These are phyloP conservation scores for Pachycephala philippinensis DNA, from an alignment of 2,113 vertebrate species.

Conservation along the genomic window DNA sequence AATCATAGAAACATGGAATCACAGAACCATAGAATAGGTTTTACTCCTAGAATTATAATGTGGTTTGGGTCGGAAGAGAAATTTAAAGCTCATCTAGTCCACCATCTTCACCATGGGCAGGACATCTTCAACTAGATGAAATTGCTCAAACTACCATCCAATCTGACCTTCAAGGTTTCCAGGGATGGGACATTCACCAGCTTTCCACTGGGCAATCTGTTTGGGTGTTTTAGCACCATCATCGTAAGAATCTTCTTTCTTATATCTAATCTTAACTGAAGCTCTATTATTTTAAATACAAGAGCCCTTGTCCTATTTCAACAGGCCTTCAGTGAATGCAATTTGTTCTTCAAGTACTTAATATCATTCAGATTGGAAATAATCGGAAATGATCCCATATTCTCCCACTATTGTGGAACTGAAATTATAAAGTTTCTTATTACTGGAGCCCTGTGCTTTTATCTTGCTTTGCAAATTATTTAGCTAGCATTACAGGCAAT, in stretches of 20 bases:
- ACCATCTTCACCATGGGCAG: neutral
- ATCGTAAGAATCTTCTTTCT: neutral
- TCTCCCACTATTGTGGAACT: neutral
- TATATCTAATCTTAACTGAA: neutral
- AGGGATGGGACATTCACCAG: no score
- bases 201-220: neutral
- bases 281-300: neutral
- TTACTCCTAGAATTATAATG: neutral
- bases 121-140: neutral
- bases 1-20: neutral
- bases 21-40: neutral
- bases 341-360: neutral
- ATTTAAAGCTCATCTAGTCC: neutral
- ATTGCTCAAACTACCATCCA: neutral
- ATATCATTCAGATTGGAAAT: neutral
- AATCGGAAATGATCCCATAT: neutral
- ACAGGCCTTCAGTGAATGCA: neutral
- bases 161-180: neutral
- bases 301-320: neutral
- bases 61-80: neutral
- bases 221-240: neutral
- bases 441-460: neutral
- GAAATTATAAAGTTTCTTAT: neutral
- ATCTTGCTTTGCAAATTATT: neutral
- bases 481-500: neutral